Evolutionary conservation across 2,797 vertebrate species (phyloP).

Genomic region (Clarias laeviceps): DNA sequence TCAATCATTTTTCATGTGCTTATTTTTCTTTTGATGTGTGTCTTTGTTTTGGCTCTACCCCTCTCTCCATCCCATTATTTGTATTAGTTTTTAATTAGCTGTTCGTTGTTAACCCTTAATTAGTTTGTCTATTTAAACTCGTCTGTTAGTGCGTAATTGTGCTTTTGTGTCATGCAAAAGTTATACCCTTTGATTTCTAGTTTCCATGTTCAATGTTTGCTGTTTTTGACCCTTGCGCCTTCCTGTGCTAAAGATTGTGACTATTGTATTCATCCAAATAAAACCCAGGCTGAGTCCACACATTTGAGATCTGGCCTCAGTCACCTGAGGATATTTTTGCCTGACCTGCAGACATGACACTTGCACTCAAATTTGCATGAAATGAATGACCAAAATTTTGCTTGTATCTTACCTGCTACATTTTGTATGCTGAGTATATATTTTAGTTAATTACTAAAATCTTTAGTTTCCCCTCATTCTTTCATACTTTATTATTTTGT

Average conservation of each 20-base stretch:
- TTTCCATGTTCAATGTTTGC: not conserved
- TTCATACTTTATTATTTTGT: no score
- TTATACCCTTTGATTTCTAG: not conserved
- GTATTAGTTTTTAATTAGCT: not conserved
- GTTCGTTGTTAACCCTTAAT: not conserved
- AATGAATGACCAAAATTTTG: not conserved
- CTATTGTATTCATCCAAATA: constrained; percentile 3
- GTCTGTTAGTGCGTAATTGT: not conserved
- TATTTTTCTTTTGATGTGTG: not conserved
- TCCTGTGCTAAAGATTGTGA: not conserved
- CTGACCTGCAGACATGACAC: not conserved
- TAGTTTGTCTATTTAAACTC: not conserved
- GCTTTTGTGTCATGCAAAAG: not conserved
- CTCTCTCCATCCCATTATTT: not conserved
- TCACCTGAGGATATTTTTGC: not conserved
- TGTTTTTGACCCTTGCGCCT: not conserved
- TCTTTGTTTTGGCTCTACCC: not conserved
- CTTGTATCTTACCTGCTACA: not conserved
- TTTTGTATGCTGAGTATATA: not conserved
- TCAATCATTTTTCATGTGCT: not conserved
- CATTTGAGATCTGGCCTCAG: not conserved
- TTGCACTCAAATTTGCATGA: not conserved
- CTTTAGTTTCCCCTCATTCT: no score
- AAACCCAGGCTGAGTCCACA: not conserved
- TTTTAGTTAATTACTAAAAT: not conserved